Conservation (phyloP, 2,888 invertebrate species). For the Polyommatus iphigenia region DNA sequence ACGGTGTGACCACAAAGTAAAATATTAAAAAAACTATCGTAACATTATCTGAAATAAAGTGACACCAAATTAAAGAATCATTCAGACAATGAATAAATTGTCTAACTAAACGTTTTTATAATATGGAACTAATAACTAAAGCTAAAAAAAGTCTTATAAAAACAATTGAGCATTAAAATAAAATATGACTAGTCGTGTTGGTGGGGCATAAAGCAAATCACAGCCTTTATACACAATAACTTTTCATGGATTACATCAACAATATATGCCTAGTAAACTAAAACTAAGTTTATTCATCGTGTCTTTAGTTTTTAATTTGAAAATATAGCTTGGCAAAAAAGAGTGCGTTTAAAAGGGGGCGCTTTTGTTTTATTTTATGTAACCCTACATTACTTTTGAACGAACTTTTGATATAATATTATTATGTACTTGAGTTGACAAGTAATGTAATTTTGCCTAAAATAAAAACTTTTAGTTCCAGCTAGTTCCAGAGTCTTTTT, state of each 20-base stretch:
- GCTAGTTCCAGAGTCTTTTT: no score
- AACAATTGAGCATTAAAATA: constrained; percentile 39
- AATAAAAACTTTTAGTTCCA: no score
- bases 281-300: not conserved
- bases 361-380: no score
- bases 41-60: not conserved
- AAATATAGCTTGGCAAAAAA: no score
- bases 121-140: not conserved
- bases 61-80: not conserved
- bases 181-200: constrained; percentile 57
- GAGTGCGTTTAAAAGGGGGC: no score
- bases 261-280: not conserved
- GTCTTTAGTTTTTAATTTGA: no score
- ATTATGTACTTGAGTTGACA: no score
- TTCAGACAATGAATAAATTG: not conserved
- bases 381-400: no score
- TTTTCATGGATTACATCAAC: not conserved
- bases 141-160: not conserved
- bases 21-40: not conserved
- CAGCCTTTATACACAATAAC: constrained; percentile 68
- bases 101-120: not conserved
- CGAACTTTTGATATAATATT: no score
- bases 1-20: not conserved
- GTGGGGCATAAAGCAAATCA: constrained; percentile 69
- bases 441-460: no score